Base-by-base conservation (phyloP, 2,797 vertebrate species). In the Phylloscopus collybita region DNA sequence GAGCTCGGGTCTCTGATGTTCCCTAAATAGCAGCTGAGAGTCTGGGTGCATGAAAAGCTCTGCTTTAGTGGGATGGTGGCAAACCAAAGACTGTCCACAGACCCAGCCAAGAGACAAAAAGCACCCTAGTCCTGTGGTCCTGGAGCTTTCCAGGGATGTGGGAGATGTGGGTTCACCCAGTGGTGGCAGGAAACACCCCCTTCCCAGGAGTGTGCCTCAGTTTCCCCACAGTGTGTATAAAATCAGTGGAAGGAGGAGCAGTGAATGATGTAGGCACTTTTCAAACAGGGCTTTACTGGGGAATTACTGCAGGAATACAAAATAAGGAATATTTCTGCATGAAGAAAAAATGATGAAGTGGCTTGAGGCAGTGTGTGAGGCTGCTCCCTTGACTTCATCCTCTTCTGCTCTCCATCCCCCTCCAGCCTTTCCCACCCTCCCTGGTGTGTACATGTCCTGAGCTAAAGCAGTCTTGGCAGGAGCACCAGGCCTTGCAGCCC, bases 401-500 rank as follows among this genome's bases (percentile, higher is more conserved):
- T 23, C 34, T n/a, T 32, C 30, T 13, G 19, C 13, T 32, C 59
- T 57, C 11, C 30, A 42, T 47, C 15, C 16, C 57, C n/a, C 51
- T 78, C 21, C 40, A 64, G 30, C 25, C 29, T n/a, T 84, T 59
- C 15, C 45, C 38, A 16, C 26, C 6, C 0, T 0, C 54, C 53
- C 59, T 0, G 0, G 15, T 7, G 57, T 0, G 5, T 27, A 5
- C 20, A 3, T 17, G 44, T 40, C 50, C 59, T 1, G 36, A 75
- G 54, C 22, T 47, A 36, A 30, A 65, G 44, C 25, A 30, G 15
- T 61, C 76, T 78, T 93, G 89, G 89, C 81, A 85, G 66, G 26
- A 91, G n/a, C n/a, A 14, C 64, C 64, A 72, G 51, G 38, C 50
- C 66, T 64, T 83, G 67, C 53, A 87, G 67, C 60, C 73, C 8